These are phyloP conservation scores for Dermochelys coriacea DNA, from an alignment of 2,797 vertebrate genomes.

Conservation along the genomic window DNA sequence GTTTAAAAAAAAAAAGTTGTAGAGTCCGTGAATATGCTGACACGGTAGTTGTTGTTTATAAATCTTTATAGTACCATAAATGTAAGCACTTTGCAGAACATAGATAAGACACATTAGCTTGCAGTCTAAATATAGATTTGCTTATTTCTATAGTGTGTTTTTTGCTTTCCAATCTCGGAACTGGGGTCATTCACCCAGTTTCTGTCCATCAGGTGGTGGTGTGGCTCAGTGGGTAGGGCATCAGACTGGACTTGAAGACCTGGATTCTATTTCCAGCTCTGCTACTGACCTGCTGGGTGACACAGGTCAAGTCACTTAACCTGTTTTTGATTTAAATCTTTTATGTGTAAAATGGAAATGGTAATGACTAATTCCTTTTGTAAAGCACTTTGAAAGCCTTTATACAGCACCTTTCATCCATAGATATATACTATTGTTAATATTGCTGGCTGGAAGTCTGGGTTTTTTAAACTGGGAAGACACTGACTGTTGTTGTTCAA, in stretches of 20 bases:
- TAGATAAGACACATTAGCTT: background rate
- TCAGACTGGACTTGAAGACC: background rate
- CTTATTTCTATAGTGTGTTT: accelerated
- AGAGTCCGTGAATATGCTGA: accelerated
- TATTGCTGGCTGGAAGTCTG: background rate
- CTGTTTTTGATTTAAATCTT: background rate
- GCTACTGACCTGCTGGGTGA: background rate
- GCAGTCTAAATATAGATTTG: background rate
- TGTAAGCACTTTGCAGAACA: accelerated
- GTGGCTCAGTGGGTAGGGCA: background rate
- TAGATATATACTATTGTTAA: background rate
- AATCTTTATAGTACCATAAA: accelerated
- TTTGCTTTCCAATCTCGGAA: accelerated
- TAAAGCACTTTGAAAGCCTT: background rate
- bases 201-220: background rate
- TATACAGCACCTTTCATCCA: background rate
- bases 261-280: background rate
- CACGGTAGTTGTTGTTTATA: accelerated
- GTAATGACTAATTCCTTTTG: background rate
- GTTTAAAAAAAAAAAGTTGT: accelerated
- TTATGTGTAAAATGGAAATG: background rate
- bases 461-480: background rate
- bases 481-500: background rate
- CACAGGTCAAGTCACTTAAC: background rate
- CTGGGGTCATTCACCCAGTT: accelerated